Evolutionary conservation across 2,888 invertebrate genomes (phyloP), one percentile per base, ranked within the genome.

Genomic region (Pristionchus entomophagus): DNA sequence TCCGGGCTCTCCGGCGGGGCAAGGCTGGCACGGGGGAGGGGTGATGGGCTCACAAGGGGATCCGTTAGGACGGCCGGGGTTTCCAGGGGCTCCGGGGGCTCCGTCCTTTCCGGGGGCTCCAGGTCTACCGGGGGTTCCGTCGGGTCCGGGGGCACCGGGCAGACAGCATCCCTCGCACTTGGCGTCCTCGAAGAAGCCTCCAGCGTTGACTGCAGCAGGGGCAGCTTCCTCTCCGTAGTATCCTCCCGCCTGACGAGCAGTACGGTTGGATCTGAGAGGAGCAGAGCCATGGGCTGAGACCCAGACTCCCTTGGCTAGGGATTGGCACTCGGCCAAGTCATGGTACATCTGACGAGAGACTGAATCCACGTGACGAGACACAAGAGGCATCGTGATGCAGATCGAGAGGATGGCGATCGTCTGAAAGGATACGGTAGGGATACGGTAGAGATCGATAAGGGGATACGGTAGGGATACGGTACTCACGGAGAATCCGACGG

Each of bases 1-100:
- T 65, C 92, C 82, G 59, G 82, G 56, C 22, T 45, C 38, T 84
- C 83, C 83, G 35, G 65, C 83, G 65, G 83, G 83, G 83, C 83
- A 84, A 26, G 41, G 83, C 29, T 29, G 62, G 65, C 83, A 84
- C 14, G 83, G 83, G 14, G 83, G 83, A 65, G 83, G 65, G 32
- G 83, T 84, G 45, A 65, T 45, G 83, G 62, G 83, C 14, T 84
- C 83, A 49, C 83, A 84, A 38, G 83, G 83, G 17, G 38, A 26
- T 22, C 65, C 45, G 17, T 19, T 22, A 32, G 65, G 45, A 14
- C 83, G 45, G 26, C 83, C 83, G 62, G 83, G 83, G 65, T 84
- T 84, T 51, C 83, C 83, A 32, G 65, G 65, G 8, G 29, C 53
- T 84, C 83, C 83, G 45, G 83, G 83, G 14, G 83, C 83, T 84